phyloP scores from a whole-genome alignment of 2,113 vertebrate genomes.

The Hemicordylus capensis region DNA sequence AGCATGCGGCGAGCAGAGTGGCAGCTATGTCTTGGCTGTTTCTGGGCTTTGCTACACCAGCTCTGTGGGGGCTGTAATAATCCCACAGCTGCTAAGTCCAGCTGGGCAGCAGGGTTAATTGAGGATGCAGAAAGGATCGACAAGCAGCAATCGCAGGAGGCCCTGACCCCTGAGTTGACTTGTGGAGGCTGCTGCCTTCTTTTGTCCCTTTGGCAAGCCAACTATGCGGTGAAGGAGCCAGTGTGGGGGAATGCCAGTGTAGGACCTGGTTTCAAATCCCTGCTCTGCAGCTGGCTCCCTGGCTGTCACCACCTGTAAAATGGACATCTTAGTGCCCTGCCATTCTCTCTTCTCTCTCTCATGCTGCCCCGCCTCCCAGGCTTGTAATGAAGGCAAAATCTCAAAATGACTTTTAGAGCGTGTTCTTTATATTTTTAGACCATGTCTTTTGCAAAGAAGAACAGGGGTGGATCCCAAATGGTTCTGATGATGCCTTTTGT shows the following conservation, averaged over 20 bases:
- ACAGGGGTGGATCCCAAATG: not conserved
- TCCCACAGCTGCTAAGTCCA: constrained; percentile 21
- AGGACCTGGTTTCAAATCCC: not conserved
- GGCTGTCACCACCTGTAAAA: not conserved
- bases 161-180: not conserved
- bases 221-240: not conserved
- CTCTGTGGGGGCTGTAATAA: constrained; percentile 13
- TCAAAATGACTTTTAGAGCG: not conserved
- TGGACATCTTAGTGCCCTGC: not conserved
- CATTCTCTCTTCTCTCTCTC: not conserved
- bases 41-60: not conserved
- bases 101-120: not conserved
- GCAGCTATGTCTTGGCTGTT: not conserved
- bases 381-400: not conserved
- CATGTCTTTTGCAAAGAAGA: not conserved
- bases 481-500: not conserved
- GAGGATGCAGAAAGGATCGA: constrained; percentile 1
- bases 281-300: no score
- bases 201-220: not conserved
- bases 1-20: not conserved
- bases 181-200: not conserved
- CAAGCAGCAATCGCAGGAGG: not conserved
- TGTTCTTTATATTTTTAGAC: not conserved
- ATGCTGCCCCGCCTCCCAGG: not conserved
- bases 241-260: not conserved